These are phyloP conservation scores for Margarornis squamiger DNA, from an alignment of 2,797 vertebrate species.

Conservation along the genomic window DNA sequence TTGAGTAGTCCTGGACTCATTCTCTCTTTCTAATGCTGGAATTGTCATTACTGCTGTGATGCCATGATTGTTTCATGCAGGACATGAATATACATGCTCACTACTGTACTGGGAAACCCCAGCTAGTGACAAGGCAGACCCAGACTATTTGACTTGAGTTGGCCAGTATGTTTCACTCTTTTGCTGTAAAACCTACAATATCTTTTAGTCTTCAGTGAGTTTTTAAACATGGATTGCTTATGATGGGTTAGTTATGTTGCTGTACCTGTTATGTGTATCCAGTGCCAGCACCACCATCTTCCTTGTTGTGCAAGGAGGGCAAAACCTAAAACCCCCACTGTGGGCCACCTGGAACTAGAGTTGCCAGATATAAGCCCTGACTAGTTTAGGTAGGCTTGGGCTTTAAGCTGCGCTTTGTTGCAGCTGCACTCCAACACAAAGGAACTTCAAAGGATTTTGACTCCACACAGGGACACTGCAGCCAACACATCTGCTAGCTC, in stretches of 20 bases:
- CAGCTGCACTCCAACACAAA: conserved; percentile 2
- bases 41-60: not conserved
- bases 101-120: not conserved
- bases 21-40: not conserved
- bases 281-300: not conserved
- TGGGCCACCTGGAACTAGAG: not conserved
- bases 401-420: not conserved
- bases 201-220: not conserved
- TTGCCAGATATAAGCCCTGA: not conserved
- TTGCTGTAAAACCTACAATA: not conserved
- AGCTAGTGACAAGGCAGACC: not conserved
- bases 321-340: not conserved
- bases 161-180: not conserved
- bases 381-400: not conserved
- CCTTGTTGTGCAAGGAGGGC: not conserved
- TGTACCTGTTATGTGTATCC: not conserved
- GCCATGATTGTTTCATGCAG: not conserved
- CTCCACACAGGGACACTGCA: not conserved
- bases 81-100: not conserved
- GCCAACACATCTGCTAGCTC: conserved; percentile 32
- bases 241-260: not conserved
- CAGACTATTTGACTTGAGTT: not conserved
- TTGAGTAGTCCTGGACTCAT: not conserved
- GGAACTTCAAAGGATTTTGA: conserved; percentile 11
- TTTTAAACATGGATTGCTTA: not conserved